A percentile compares a stretch with the other conserved stretches of the same genome.
Conservation (phyloP, 1,140 invertebrate species). For the Apolygus lucorum region DNA sequence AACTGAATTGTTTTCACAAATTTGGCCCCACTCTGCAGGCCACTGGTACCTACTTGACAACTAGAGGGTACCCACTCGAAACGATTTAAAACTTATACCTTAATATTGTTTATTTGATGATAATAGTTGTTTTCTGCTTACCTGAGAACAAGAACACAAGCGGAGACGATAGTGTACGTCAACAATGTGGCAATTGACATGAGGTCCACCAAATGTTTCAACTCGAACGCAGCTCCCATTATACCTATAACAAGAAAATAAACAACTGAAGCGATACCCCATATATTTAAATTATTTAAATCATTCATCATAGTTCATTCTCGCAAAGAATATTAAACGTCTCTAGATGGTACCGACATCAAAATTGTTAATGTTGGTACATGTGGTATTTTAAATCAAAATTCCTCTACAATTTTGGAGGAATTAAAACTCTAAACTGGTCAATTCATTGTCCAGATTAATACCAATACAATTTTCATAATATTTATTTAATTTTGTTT, state of each 20-base stretch:
- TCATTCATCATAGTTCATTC: neutral
- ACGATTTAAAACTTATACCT: too few species aligned
- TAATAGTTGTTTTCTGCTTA: conserved; percentile 37
- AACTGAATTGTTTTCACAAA: too few species aligned
- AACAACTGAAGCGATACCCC: too few species aligned
- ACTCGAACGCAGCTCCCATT: conserved; percentile 80
- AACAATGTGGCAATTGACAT: conserved; percentile 89
- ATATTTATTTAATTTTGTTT: too few species aligned
- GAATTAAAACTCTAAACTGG: too few species aligned
- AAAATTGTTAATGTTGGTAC: neutral
- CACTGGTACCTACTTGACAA: too few species aligned
- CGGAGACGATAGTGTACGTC: conserved; percentile 82
- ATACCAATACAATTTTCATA: too few species aligned
- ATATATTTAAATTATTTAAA: conserved; percentile 7
- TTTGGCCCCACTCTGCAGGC: too few species aligned
- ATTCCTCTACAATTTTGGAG: neutral
- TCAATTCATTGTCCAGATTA: too few species aligned
- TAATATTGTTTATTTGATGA: neutral
- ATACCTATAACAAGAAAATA: too few species aligned
- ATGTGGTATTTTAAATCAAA: neutral
- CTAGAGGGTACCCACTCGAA: too few species aligned
- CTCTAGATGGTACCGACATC: neutral
- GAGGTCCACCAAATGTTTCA: conserved; percentile 84
- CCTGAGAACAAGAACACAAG: conserved; percentile 75
- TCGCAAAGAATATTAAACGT: neutral